Conservation (phyloP, 1,140 invertebrate species). For the Drosophila dunni region DNA sequence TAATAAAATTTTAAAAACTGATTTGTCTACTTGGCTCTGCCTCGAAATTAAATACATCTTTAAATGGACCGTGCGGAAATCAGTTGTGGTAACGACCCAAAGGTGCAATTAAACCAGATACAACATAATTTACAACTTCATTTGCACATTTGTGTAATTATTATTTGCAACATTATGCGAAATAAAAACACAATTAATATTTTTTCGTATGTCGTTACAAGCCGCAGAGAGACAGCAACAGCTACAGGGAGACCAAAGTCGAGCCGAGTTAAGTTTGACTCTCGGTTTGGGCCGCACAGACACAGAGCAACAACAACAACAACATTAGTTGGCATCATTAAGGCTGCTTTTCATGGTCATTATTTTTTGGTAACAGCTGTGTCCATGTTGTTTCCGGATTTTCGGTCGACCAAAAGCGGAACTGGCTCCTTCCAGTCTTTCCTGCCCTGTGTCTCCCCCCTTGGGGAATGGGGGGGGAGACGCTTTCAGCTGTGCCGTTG, state of each 20-base stretch:
- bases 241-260: not conserved
- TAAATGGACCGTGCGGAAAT: conserved; percentile 32
- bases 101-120: conserved; percentile 79
- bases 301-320: conserved; percentile 41
- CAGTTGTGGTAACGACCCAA: conserved; percentile 46
- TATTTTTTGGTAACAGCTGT: conserved; percentile 84
- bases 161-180: conserved; percentile 83
- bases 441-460: not conserved
- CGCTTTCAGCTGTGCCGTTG: conserved; percentile 16
- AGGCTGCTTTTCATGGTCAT: conserved; percentile 85
- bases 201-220: conserved; percentile 67
- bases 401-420: conserved; percentile 54
- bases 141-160: conserved; percentile 84
- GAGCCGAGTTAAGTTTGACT: conserved; percentile 16
- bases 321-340: conserved; percentile 84
- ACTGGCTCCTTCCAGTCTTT: conserved; percentile 24
- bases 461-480: too few relatives aligned
- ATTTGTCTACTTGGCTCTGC: too few relatives aligned
- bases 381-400: conserved; percentile 76
- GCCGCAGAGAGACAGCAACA: conserved; percentile 39
- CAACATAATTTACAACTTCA: conserved; percentile 84
- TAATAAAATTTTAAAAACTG: not conserved
- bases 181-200: conserved; percentile 84
- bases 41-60: not conserved
- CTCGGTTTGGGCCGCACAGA: conserved; percentile 36